These are phyloP conservation scores for Poeciliopsis turrubarensis DNA, from an alignment of 2,113 vertebrate species.

Conservation along the genomic window DNA sequence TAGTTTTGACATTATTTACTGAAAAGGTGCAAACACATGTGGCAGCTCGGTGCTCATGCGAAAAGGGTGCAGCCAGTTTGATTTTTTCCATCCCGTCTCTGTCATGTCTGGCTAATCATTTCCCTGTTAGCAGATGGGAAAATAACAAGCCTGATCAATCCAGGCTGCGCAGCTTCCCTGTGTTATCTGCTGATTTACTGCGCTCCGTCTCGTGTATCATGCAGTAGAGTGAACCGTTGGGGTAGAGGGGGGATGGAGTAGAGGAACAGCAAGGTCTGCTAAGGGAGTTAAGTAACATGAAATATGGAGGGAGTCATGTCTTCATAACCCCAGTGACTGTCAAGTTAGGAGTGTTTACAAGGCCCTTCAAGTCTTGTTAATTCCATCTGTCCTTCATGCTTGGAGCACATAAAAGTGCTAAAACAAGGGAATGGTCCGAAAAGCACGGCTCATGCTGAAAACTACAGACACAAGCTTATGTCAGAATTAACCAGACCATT, in stretches of 20 bases:
- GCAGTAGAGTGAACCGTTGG: constrained; percentile 59
- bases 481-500: constrained; percentile 22
- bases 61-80: constrained; percentile 18
- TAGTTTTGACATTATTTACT: background rate
- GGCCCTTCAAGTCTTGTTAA: constrained; percentile 16
- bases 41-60: background rate
- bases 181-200: constrained; percentile 69
- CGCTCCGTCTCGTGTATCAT: constrained; percentile 61
- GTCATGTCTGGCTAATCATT: constrained; percentile 72
- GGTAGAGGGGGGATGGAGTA: background rate
- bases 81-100: constrained; percentile 57
- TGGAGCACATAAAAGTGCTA: background rate
- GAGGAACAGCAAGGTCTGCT: constrained; percentile 30
- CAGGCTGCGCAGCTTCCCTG: constrained; percentile 60
- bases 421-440: constrained; percentile 21
- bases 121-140: constrained; percentile 69
- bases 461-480: constrained; percentile 27
- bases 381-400: constrained; percentile 7
- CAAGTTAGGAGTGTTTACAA: constrained; percentile 43
- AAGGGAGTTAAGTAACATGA: constrained; percentile 28
- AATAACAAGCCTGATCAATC: constrained; percentile 72
- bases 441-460: background rate
- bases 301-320: constrained; percentile 31
- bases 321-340: constrained; percentile 30
- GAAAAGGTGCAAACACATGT: background rate